Conservation (phyloP, 1,140 invertebrate species). For the Drosophila lacteicornis region DNA sequence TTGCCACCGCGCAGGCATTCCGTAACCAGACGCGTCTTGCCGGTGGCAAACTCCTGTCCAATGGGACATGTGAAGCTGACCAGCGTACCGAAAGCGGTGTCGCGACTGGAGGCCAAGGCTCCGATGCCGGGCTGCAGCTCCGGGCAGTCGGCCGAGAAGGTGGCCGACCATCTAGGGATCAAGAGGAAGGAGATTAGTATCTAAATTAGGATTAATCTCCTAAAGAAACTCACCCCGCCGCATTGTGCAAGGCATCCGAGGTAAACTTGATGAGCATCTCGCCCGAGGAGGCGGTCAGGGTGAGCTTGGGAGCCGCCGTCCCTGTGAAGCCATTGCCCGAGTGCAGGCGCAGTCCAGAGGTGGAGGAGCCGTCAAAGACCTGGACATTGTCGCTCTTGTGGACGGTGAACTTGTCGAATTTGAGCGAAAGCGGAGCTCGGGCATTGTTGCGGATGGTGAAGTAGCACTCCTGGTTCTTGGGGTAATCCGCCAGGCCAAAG, state of each 20-base stretch:
- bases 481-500: slow-evolving; percentile 93
- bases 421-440: slow-evolving; percentile 93
- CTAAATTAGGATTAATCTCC: not conserved
- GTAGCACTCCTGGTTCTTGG: slow-evolving; percentile 96
- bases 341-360: slow-evolving; percentile 93
- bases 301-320: slow-evolving; percentile 90
- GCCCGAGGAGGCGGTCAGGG: slow-evolving; percentile 95
- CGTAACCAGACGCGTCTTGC: slow-evolving; percentile 92
- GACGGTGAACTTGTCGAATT: slow-evolving; percentile 94
- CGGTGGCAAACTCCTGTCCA: slow-evolving; percentile 97
- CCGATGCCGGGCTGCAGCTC: slow-evolving; percentile 92
- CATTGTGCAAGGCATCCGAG: slow-evolving; percentile 94
- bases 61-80: slow-evolving; percentile 96
- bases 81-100: slow-evolving; percentile 95
- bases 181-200: not conserved
- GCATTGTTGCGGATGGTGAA: slow-evolving; percentile 94
- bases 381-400: slow-evolving; percentile 94
- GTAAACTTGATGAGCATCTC: slow-evolving; percentile 95
- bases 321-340: slow-evolving; percentile 95
- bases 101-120: slow-evolving; percentile 94
- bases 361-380: slow-evolving; percentile 95
- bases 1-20: slow-evolving; percentile 95
- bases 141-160: slow-evolving; percentile 97
- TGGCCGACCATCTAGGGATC: slow-evolving; percentile 92
- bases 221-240: slow-evolving; percentile 84